phyloP scores from a whole-genome alignment of 2,113 vertebrate genomes.

The Montifringilla adamsi region DNA sequence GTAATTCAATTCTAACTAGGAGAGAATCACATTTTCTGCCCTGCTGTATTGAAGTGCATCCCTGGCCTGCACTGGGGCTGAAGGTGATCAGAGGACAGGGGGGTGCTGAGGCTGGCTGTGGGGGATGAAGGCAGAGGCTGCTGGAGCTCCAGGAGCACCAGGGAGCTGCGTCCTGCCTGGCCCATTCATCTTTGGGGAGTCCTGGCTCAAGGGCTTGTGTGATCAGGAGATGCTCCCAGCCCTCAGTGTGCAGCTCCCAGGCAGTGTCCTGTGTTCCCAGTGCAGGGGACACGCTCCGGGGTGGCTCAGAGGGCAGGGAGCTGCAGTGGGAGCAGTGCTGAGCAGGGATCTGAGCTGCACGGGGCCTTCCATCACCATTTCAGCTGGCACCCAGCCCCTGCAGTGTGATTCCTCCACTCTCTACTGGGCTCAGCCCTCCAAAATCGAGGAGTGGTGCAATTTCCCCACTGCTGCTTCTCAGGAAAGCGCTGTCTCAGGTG shows the following conservation, averaged over 20 bases:
- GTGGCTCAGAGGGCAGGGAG: neutral
- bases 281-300: rapidly evolving
- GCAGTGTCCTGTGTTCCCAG: rapidly evolving
- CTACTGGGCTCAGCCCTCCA: neutral
- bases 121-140: neutral
- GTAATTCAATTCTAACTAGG: neutral
- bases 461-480: neutral
- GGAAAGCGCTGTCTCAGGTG: neutral
- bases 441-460: neutral
- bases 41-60: rapidly evolving
- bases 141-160: neutral
- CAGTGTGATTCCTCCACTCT: neutral
- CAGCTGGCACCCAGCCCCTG: rapidly evolving
- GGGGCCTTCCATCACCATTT: rapidly evolving
- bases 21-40: neutral
- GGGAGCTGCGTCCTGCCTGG: neutral
- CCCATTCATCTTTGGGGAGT: rapidly evolving
- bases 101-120: neutral
- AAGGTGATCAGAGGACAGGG: neutral
- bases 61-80: rapidly evolving
- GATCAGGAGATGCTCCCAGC: rapidly evolving
- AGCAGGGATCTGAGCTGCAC: rapidly evolving
- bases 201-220: neutral
- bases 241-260: neutral
- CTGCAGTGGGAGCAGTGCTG: neutral